Evolutionary conservation across 2,888 invertebrate genomes (phyloP).

Genomic region (Rosalia funebris): DNA sequence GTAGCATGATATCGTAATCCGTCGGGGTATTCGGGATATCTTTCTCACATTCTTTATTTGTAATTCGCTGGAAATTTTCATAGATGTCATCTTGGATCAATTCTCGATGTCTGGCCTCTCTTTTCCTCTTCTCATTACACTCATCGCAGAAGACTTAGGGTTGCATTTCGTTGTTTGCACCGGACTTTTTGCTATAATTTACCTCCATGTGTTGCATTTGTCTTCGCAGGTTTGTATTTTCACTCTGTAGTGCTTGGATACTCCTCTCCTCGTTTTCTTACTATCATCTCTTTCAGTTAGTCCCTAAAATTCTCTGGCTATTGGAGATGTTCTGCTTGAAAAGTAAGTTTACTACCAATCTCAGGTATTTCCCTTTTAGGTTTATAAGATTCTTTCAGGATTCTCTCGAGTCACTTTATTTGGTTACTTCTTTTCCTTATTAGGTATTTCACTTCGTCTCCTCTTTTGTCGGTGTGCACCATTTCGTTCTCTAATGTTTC

Average conservation of each 20-base stretch:
- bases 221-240: not conserved
- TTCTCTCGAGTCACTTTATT: not conserved
- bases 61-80: constrained; percentile 18
- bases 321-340: constrained; percentile 1
- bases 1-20: constrained; percentile 29
- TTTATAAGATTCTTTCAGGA: constrained; percentile 5
- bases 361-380: constrained; percentile 2
- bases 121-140: constrained; percentile 8
- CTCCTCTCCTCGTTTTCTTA: not conserved
- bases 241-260: not conserved
- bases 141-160: constrained; percentile 14
- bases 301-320: not conserved
- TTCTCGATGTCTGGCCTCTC: constrained; percentile 8
- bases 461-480: not conserved
- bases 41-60: constrained; percentile 32
- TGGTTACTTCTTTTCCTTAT: not conserved
- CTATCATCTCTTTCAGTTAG: not conserved
- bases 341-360: constrained; percentile 1
- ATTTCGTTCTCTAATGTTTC: no score
- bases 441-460: not conserved
- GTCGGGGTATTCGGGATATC: constrained; percentile 29
- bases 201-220: constrained; percentile 11
- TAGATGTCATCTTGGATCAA: constrained; percentile 21
- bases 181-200: not conserved
- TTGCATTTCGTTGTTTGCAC: not conserved